Base-by-base conservation (phyloP, 2,888 invertebrate species). In the Antheraea assamensis region DNA sequence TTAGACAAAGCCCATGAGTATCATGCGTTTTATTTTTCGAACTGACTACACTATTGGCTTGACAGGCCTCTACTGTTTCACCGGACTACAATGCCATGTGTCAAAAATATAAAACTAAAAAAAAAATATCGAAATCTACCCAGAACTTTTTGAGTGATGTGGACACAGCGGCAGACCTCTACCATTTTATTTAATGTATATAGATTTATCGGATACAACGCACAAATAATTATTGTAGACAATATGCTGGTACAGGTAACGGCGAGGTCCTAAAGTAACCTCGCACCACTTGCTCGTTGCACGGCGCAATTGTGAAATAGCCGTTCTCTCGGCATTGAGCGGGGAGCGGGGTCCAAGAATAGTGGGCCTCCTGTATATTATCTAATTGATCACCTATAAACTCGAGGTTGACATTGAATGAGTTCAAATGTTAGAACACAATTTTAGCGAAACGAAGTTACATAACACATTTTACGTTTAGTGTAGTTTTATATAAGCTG, bases 281-380 rank as follows among this genome's bases (percentile, higher is more conserved):
- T 93, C 93, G 94, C 93, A 94, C 92, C 90, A 93, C 87, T 92
- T 86, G 85, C 85, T 82, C 83, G 83, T 78, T 77, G 78, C 78
- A 73, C 77, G 75, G 79, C 84, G 82, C 81, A 72, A 75, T 88
- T 88, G 87, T 87, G 87, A 83, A 87, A 87, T 81, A 84, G 83
- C 91, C 93, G 86, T 81, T 94, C 94, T 94, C 94, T 94, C 91
- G 93, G 88, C 94, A 94, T 92, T 94, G 94, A 89, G 87, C 87
- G 82, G 85, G 88, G 87, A 88, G 87, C 88, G 82, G 85, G 88
- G 87, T 88, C 88, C 83, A 85, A 83, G 74, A 81, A 82, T 78
- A 77, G 76, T 79, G 77, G 76, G 76, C 77, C 78, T 75, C 74
- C 71, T 78, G 76, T 70, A 73, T 75, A 77, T 74, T 79, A 78